Evolutionary conservation across 2,888 invertebrate genomes (phyloP), one percentile per base, ranked within the genome.

Genomic region (Caenorhabditis auriculariae): DNA sequence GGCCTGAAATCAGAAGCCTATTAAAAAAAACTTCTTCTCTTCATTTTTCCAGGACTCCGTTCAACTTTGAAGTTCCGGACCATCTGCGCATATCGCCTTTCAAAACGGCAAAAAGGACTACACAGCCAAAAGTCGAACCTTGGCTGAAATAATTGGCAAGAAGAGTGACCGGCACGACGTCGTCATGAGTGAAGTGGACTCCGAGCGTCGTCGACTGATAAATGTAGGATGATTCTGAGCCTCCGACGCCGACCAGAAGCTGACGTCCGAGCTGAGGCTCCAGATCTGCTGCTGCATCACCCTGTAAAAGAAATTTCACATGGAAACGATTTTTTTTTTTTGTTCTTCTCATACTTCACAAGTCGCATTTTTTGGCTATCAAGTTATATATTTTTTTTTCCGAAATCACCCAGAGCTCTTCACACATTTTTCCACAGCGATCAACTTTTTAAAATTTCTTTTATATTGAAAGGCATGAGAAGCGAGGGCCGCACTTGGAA

Each of bases 131-230:
- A 35, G 9, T 35, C n/a, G 9, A 12, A 0, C 89, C 85, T 83
- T 91, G 91, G 7, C 88, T 89, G 73, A 93, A 87, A 84, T 92
- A 93, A 84, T 91, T 90, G 66, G 91, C 85, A 65, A 89, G 89
- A 32, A 92, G 88, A 70, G 88, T 83, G 28, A 92, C 84, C 46
- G 90, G 88, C 6, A 91, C 88, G 37, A 89, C 82, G 79, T 89
- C 88, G 0, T 87, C 83, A 81, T 87, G 83, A 44, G 84, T 82
- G 80, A 86, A 87, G 21, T 88, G 87, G 1, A 82, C 85, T 52
- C 90, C 87, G 51, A 88, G 88, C 17, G 87, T 87, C 21, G 87
- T 86, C 26, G 87, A 84, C 82, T 89, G 66, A 32, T 55, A 35
- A 23, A 72, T 19, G 55, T 61, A 69, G n/a, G 61, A 52, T 9